Percentiles rank a stretch among this genome's conserved stretches.
phyloP scores from a whole-genome alignment of 1,140 invertebrate species.

The Hyles euphorbiae region DNA sequence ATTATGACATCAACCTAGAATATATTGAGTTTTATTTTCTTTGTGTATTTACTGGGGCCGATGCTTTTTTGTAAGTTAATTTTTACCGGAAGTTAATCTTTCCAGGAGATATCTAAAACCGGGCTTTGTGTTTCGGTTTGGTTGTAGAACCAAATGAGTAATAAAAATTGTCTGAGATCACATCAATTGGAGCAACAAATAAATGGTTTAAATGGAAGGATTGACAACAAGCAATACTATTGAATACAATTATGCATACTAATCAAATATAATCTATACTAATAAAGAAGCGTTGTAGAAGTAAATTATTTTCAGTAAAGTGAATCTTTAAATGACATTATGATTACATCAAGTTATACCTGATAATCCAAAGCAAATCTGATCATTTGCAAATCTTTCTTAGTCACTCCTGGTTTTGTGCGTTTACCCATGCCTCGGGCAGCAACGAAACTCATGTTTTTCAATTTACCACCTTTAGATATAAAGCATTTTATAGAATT shows the following conservation, averaged over 20 bases:
- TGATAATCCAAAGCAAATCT: conserved; percentile 47
- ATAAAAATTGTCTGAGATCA: too few species aligned
- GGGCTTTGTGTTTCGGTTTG: too few species aligned
- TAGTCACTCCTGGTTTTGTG: conserved; percentile 28
- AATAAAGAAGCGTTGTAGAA: neutral
- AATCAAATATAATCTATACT: neutral
- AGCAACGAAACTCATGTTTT: conserved; percentile 30
- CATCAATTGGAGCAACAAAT: too few species aligned
- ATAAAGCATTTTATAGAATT: conserved; percentile 39
- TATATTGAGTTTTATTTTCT: neutral
- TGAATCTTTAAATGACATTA: too few species aligned
- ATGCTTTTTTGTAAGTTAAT: too few species aligned
- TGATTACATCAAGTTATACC: conserved; percentile 22
- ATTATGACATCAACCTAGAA: conserved; percentile 45
- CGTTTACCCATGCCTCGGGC: conserved; percentile 24
- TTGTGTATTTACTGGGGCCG: neutral
- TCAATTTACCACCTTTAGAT: conserved; percentile 34
- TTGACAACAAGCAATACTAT: too few species aligned
- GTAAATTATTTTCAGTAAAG: too few species aligned
- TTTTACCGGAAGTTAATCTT: too few species aligned
- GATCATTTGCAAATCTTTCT: conserved; percentile 40
- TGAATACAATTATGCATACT: neutral
- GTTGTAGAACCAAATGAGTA: too few species aligned
- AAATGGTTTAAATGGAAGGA: too few species aligned
- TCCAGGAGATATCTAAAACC: too few species aligned